These are phyloP conservation scores for Telmatherina bonti DNA, from an alignment of 2,797 vertebrate species.

Conservation along the genomic window DNA sequence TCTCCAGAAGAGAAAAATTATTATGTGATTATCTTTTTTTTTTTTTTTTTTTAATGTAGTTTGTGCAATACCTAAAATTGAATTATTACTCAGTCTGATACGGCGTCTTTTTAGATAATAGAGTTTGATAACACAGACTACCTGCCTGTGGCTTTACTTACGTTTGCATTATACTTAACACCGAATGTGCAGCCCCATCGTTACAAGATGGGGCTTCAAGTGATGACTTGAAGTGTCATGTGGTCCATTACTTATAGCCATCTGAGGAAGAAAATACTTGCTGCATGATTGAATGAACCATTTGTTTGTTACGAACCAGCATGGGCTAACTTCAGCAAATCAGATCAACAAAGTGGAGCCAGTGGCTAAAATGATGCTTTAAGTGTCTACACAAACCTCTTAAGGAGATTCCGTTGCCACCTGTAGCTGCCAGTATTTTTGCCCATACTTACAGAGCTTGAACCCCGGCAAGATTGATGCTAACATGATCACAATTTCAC, in stretches of 20 bases:
- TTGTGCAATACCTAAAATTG: background rate
- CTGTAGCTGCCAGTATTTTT: background rate
- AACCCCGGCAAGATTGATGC: background rate
- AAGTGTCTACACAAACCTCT: background rate
- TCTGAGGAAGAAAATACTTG: background rate
- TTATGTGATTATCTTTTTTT: background rate
- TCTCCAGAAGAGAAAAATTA: background rate
- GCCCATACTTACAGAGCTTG: background rate
- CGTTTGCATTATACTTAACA: background rate
- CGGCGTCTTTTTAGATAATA: background rate
- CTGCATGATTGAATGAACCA: background rate
- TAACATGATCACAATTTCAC: background rate
- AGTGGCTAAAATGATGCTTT: background rate
- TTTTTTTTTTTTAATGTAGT: background rate
- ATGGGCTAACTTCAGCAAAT: background rate
- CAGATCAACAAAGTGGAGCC: background rate
- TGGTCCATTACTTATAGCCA: background rate
- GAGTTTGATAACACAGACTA: background rate
- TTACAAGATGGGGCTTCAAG: too few species aligned
- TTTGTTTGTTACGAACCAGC: background rate
- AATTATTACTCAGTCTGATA: background rate
- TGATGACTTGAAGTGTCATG: background rate
- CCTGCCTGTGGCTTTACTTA: background rate
- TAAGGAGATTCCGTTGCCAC: background rate
- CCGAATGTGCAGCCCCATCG: background rate